These are phyloP conservation scores for Lycocerus yunnanus DNA, from an alignment of 2,888 invertebrate species.

Conservation along the genomic window DNA sequence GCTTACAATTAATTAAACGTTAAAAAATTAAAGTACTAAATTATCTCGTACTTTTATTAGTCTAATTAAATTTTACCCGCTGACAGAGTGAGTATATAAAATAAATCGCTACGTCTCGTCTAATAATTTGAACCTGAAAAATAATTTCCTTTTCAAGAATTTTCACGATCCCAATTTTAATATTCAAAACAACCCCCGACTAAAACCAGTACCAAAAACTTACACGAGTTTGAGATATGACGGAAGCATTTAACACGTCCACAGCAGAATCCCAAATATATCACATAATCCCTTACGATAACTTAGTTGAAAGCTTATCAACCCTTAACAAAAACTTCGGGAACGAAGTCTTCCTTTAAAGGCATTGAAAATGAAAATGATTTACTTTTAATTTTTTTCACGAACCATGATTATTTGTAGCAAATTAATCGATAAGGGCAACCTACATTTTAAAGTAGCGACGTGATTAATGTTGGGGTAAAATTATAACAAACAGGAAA, in stretches of 20 bases:
- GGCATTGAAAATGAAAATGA: not conserved
- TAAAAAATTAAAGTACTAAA: not conserved
- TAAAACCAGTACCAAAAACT: not conserved
- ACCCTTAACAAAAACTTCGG: not conserved
- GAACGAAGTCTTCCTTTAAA: not conserved
- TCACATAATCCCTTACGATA: conserved; percentile 1
- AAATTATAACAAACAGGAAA: not conserved
- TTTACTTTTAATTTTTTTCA: not conserved
- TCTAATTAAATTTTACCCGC: not conserved
- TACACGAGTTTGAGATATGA: not conserved
- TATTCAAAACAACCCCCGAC: not conserved
- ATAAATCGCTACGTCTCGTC: not conserved
- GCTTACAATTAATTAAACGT: conserved; percentile 1
- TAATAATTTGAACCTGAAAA: not conserved
- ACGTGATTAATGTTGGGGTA: not conserved
- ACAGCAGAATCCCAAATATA: conserved; percentile 9
- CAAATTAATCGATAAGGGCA: not conserved
- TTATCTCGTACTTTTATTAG: not conserved
- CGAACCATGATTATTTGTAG: not conserved
- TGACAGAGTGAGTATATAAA: not conserved
- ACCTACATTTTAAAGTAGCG: not conserved
- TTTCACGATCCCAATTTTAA: not conserved
- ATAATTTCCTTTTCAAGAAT: not conserved
- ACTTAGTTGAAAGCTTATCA: conserved; percentile 1
- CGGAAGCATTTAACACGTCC: conserved; percentile 3